Conservation (phyloP, 2,888 invertebrate genomes). For the Zele albiditarsus region DNA sequence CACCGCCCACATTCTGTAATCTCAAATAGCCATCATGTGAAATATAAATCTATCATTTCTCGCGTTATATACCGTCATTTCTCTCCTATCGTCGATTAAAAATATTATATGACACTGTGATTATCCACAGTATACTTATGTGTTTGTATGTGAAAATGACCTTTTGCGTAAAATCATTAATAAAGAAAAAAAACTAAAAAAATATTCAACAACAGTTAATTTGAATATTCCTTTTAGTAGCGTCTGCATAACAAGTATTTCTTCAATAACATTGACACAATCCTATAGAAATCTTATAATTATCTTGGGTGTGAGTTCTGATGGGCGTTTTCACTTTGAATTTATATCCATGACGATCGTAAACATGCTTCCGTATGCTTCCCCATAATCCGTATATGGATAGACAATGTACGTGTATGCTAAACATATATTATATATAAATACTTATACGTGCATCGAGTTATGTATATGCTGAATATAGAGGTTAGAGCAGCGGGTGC, state of each 20-base stretch:
- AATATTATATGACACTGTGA: conserved; percentile 29
- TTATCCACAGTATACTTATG: conserved; percentile 21
- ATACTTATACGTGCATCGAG: not conserved
- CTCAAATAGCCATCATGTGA: conserved; percentile 26
- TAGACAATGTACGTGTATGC: conserved; percentile 4
- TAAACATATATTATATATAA: not conserved
- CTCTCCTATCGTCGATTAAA: conserved; percentile 3
- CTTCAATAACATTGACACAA: not conserved
- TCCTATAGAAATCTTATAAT: conserved; percentile 29
- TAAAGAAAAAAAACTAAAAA: conserved; percentile 14
- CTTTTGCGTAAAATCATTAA: conserved; percentile 2
- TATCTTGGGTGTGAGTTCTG: conserved; percentile 30
- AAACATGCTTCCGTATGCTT: conserved; percentile 35
- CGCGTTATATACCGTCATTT: conserved; percentile 12
- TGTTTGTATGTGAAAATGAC: not conserved
- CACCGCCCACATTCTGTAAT: conserved; percentile 33
- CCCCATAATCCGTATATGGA: not conserved
- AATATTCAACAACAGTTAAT: not conserved
- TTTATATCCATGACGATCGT: conserved; percentile 31
- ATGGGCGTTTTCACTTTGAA: conserved; percentile 23
- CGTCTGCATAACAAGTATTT: not conserved
- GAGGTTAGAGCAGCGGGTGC: not conserved
- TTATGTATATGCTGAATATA: not conserved
- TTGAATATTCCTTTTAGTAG: not conserved
- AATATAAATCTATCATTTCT: conserved; percentile 19